These are phyloP conservation scores for human (Homo sapiens) DNA, from an alignment of 2,113 vertebrate genomes.

Conservation along the genomic window DNA sequence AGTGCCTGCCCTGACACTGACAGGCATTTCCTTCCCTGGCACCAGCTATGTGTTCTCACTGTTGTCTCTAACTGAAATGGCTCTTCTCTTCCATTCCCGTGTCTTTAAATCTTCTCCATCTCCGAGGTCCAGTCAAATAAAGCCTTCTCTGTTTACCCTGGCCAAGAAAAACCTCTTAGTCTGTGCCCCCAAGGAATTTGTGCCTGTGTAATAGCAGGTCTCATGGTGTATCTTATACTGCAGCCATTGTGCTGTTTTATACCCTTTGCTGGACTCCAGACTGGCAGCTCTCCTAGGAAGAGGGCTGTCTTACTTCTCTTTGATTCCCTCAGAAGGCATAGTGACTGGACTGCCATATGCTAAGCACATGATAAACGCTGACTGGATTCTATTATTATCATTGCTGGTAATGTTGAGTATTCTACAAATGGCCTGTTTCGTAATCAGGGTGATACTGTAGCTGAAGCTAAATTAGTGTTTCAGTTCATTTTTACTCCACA, in stretches of 20 bases:
- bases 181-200: not conserved
- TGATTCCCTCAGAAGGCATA: not conserved
- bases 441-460: not conserved
- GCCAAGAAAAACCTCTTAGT: rapidly evolving
- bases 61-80: rapidly evolving
- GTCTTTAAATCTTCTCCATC: not conserved
- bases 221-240: rapidly evolving
- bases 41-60: not conserved
- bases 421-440: not conserved
- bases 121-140: not conserved
- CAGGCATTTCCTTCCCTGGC: not conserved
- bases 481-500: not conserved
- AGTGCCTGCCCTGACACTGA: not conserved
- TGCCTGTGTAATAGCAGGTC: rapidly evolving
- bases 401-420: rapidly evolving
- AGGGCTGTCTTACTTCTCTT: not conserved
- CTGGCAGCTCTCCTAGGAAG: not conserved
- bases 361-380: rapidly evolving
- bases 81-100: not conserved
- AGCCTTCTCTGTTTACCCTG: not conserved
- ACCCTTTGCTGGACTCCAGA: not conserved
- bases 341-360: rapidly evolving
- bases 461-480: not conserved
- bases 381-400: no score
- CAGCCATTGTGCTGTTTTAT: rapidly evolving